These are phyloP conservation scores for Hypselothyrea guttata DNA, from an alignment of 2,888 invertebrate genomes.

Conservation along the genomic window DNA sequence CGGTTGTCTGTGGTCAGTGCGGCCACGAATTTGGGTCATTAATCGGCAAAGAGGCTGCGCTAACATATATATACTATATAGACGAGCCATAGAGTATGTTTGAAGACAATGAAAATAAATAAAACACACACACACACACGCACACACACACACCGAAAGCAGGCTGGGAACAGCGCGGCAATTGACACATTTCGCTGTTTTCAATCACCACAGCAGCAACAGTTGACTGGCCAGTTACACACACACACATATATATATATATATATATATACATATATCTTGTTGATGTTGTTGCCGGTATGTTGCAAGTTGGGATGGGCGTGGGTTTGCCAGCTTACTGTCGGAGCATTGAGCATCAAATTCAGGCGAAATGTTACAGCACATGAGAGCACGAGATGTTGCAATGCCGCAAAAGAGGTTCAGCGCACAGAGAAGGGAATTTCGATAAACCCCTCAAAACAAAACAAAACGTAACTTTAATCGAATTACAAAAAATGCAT, in stretches of 20 bases:
- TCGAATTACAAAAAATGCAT: too few relatives aligned
- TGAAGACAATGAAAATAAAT: not conserved
- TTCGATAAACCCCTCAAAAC: too few relatives aligned
- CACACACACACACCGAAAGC: not conserved
- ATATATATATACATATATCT: not conserved
- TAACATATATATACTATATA: not conserved
- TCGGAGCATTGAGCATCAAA: conserved; percentile 7
- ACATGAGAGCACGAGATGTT: not conserved
- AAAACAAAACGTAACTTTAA: too few relatives aligned
- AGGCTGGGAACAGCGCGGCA: conserved; percentile 32
- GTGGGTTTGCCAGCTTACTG: conserved; percentile 10
- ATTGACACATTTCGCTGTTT: conserved; percentile 49
- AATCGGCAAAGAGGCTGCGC: conserved; percentile 56
- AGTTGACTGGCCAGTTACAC: conserved; percentile 22
- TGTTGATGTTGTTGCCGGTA: conserved; percentile 8
- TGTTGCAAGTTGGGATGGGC: conserved; percentile 35
- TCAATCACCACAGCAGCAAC: not conserved
- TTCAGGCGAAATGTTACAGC: conserved; percentile 19
- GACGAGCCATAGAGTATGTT: too few relatives aligned
- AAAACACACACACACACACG: not conserved
- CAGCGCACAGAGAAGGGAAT: too few relatives aligned
- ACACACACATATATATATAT: conserved; percentile 2
- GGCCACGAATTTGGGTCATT: conserved; percentile 64
- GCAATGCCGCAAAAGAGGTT: conserved; percentile 4
- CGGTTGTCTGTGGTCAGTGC: conserved; percentile 70